Percentiles rank a stretch among this genome's conserved stretches.
Conservation (phyloP, 1,140 invertebrate genomes). For the Cyphomyrmex costatus region DNA sequence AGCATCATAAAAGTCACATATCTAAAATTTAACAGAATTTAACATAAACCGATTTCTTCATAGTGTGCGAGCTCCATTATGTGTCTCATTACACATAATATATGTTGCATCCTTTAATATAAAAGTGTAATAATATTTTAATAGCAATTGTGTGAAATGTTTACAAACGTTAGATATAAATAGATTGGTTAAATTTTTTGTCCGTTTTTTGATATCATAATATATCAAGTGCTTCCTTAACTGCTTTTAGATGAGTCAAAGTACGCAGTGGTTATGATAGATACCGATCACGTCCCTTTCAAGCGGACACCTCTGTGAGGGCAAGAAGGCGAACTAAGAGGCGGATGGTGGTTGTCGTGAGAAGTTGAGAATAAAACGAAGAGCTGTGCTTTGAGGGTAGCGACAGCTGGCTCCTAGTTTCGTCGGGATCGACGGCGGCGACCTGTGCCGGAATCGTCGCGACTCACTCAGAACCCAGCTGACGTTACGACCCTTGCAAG, state of each 20-base stretch:
- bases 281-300: slow-evolving; percentile 67
- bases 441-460: slow-evolving; percentile 64
- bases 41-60: no score
- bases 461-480: slow-evolving; percentile 77
- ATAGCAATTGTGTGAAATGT: background rate
- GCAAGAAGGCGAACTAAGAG: slow-evolving; percentile 41
- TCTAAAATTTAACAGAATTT: no score
- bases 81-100: background rate
- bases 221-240: slow-evolving; percentile 2
- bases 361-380: slow-evolving; percentile 71
- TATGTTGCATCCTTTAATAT: background rate
- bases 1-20: no score
- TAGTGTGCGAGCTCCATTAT: no score
- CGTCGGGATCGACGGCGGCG: slow-evolving; percentile 66
- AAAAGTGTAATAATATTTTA: background rate
- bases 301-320: slow-evolving; percentile 5
- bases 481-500: slow-evolving; percentile 71
- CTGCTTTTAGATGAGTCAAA: background rate
- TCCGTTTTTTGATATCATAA: background rate
- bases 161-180: background rate
- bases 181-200: background rate
- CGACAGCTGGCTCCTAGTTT: slow-evolving; percentile 76
- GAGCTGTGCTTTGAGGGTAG: slow-evolving; percentile 63
- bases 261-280: slow-evolving; percentile 18
- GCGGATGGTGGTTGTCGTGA: slow-evolving; percentile 49